Percentiles rank a stretch among this genome's conserved stretches.
Conservation (phyloP, 2,888 invertebrate genomes). For the Tineola bisselliella region DNA sequence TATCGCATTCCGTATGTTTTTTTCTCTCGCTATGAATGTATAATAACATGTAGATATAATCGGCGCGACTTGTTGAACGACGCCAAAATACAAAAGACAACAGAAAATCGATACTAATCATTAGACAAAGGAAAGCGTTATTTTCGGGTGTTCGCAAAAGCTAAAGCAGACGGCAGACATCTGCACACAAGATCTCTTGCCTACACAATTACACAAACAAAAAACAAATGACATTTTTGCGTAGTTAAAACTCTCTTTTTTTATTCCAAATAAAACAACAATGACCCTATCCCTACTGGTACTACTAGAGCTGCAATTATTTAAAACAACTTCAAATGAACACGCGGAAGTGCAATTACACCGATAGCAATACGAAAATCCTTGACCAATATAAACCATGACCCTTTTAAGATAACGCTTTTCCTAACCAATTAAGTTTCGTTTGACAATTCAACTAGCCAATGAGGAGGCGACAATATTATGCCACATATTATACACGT, state of each 20-base stretch:
- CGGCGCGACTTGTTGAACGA: background rate
- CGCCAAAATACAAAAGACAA: slow-evolving; percentile 5
- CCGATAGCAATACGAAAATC: background rate
- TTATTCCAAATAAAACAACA: no score
- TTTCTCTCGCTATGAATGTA: slow-evolving; percentile 23
- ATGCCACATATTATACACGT: background rate
- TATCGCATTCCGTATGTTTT: slow-evolving; percentile 40
- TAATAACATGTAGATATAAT: background rate
- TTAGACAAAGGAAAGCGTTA: background rate
- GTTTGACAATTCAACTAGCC: background rate
- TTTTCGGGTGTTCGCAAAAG: background rate
- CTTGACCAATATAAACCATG: slow-evolving; percentile 10
- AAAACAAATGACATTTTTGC: no score
- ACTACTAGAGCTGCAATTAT: no score
- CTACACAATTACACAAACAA: no score
- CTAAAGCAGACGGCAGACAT: background rate
- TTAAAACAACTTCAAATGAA: background rate
- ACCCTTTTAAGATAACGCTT: background rate
- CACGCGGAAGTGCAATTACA: slow-evolving; percentile 5
- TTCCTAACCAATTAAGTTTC: background rate
- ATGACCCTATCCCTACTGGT: no score
- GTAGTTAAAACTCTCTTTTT: no score
- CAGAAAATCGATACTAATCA: background rate
- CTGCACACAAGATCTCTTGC: background rate
- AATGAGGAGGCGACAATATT: background rate